Evolutionary conservation across 2,113 vertebrate genomes (phyloP), one percentile per base, ranked within the genome.

Genomic region (Zeus faber): DNA sequence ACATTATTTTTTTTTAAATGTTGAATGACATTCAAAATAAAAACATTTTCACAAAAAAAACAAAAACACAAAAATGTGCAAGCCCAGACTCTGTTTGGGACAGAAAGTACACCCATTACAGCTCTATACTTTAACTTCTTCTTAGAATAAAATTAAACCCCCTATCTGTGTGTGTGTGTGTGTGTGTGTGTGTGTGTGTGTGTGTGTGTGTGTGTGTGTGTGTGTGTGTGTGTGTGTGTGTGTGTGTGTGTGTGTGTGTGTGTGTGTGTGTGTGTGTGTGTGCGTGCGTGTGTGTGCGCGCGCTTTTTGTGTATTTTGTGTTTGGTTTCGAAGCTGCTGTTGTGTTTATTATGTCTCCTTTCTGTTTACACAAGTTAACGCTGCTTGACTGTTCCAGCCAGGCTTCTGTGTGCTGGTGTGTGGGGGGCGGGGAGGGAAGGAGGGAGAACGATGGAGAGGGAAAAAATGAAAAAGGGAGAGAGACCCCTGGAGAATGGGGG

Each of bases 401-500:
- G 31, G n/a, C n/a, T n/a, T 70, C 8, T 48, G 40, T 8, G 49
- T 23, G 17, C n/a, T 29, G 21, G 49, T 51, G 49, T 50, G 49
- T 35, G 49, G 49, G 81, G 39, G 78, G 11, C n/a, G 84, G 81
- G 50, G 65, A 63, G 85, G 87, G 79, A 79, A 81, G 85, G 87
- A 87, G 88, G 89, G 88, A 89, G 86, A 82, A n/a, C n/a, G n/a
- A n/a, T 54, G 33, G 47, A 37, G 51, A 58, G 62, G 45, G 62
- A 76, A n/a, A n/a, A n/a, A n/a, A n/a, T n/a, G n/a, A n/a, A n/a
- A n/a, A n/a, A n/a, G 57, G 33, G 47, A 37, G 51, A 58, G 62
- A 45, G 62, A 76, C 60, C 80, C 65, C 87, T 87, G 51, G 79
- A 84, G 77, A 80, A 65, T 68, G 45, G 48, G 70, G 50, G 55